Base-by-base conservation (phyloP, 2,113 vertebrate genomes). In the Atractosteus spatula region DNA sequence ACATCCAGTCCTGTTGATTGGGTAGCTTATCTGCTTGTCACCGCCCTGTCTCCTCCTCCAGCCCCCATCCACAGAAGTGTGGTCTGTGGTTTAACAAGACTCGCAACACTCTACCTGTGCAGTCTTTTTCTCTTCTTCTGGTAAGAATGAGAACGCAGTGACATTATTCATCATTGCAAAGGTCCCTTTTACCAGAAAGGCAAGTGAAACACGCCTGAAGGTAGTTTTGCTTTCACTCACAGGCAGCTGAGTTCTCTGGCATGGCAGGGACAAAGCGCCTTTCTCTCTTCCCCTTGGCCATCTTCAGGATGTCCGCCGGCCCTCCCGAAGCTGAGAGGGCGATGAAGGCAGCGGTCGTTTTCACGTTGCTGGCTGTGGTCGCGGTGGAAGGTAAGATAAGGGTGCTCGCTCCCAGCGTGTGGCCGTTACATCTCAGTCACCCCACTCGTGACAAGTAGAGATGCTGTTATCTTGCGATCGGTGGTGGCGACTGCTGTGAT, bases 41-140 rank as follows among this genome's bases (percentile, higher is more conserved):
- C 56, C 3, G 1, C 2, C 13, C 43, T n/a, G 56, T 68, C 7
- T 43, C 10, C 3, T 45, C 16, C 3, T 68, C 70, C 61, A 59
- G 75, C 77, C 69, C 75, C 79, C 72, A 74, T 72, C 69, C 59
- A 47, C 14, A 7, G 29, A 2, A 44, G 44, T 80, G 78, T 75
- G 79, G 81, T 80, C 73, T 81, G 79, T 81, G 81, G 79, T 77
- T 62, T 68, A 77, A 70, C 16, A 14, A 17, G 41, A 47, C 66
- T 43, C 63, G 61, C 65, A 56, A 41, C 73, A 68, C 67, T 70
- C 70, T 67, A 70, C 75, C 75, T 77, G 67, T 65, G 55, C 57
- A 13, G 5, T n/a, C 3, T 13, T 5, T n/a, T 59, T 10, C 5
- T 8, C 12, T n/a, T 13, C 11, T 59, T 59, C 47, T 59, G 57